A percentile compares a stretch with the other conserved stretches of the same genome.
Conservation (phyloP, 1,140 invertebrate genomes). For the Ericerus pela region DNA sequence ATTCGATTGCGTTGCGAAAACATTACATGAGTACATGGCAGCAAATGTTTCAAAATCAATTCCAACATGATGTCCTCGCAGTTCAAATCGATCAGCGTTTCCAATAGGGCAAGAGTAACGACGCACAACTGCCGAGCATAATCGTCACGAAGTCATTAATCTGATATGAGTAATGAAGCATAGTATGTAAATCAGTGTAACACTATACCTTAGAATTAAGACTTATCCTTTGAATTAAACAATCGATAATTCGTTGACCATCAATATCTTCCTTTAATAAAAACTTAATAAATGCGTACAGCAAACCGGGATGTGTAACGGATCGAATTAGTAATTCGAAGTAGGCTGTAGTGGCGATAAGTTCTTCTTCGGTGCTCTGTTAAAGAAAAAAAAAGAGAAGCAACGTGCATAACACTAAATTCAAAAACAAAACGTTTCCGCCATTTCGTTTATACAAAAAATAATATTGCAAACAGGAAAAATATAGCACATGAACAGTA, state of each 20-base stretch:
- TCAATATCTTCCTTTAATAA: constrained; percentile 36
- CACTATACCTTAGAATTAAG: neutral
- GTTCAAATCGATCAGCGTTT: constrained; percentile 78
- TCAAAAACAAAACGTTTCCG: neutral
- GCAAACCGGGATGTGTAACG: constrained; percentile 66
- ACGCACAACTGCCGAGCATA: constrained; percentile 57
- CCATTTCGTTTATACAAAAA: no score
- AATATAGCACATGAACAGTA: no score
- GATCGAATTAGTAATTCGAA: constrained; percentile 76
- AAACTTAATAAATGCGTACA: constrained; percentile 71
- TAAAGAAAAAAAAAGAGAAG: constrained; percentile 25
- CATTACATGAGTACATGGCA: constrained; percentile 82
- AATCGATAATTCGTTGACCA: constrained; percentile 3
- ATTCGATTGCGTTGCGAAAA: constrained; percentile 60
- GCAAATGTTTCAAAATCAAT: constrained; percentile 70
- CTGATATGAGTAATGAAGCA: neutral
- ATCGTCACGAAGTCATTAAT: constrained; percentile 8
- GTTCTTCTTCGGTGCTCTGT: constrained; percentile 65
- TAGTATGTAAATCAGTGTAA: neutral
- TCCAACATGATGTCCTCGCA: constrained; percentile 96
- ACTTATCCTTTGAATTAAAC: neutral
- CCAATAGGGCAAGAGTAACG: constrained; percentile 77
- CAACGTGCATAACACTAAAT: neutral
- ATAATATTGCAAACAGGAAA: no score
- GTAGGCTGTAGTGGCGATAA: constrained; percentile 81